These are phyloP conservation scores for Enteromius radiatus DNA, from an alignment of 2,797 vertebrate species.

Conservation along the genomic window DNA sequence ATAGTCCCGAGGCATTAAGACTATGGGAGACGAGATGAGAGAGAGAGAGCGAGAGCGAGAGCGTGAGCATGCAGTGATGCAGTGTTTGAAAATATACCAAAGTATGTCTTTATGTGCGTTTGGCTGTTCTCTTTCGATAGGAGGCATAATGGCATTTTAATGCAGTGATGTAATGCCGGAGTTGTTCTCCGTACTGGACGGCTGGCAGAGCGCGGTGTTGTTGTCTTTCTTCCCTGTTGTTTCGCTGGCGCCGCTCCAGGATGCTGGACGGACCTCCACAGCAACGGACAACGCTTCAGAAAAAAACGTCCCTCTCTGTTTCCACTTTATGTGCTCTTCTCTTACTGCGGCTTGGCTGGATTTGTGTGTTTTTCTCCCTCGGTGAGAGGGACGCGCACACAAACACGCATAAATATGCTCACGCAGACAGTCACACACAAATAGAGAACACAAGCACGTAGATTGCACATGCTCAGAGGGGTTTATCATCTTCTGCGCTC, in stretches of 20 bases:
- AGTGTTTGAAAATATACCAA: constrained; percentile 45
- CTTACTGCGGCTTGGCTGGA: constrained; percentile 44
- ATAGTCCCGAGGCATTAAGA: constrained; percentile 63
- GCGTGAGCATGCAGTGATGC: constrained; percentile 27
- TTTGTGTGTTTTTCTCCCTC: constrained; percentile 44
- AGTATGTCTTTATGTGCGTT: constrained; percentile 43
- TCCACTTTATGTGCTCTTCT: constrained; percentile 79
- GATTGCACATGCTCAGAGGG: constrained; percentile 9
- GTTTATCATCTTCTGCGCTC: background rate
- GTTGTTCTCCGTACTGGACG: constrained; percentile 79
- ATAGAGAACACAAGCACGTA: background rate
- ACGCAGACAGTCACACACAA: constrained; percentile 19
- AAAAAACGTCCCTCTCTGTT: constrained; percentile 63
- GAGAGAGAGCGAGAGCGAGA: constrained; percentile 47
- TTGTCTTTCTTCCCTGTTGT: constrained; percentile 82
- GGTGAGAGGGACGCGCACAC: constrained; percentile 22
- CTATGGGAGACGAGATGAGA: constrained; percentile 48
- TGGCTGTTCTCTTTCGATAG: constrained; percentile 44
- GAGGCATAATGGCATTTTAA: constrained; percentile 79
- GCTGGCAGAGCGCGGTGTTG: constrained; percentile 86
- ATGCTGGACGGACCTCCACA: constrained; percentile 83
- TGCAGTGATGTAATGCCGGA: constrained; percentile 89
- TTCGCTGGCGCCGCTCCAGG: constrained; percentile 83
- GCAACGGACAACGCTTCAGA: constrained; percentile 69
- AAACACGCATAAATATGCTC: constrained; percentile 32